These are phyloP conservation scores for Phoeniculus purpureus DNA, from an alignment of 2,797 vertebrate species.

Conservation along the genomic window DNA sequence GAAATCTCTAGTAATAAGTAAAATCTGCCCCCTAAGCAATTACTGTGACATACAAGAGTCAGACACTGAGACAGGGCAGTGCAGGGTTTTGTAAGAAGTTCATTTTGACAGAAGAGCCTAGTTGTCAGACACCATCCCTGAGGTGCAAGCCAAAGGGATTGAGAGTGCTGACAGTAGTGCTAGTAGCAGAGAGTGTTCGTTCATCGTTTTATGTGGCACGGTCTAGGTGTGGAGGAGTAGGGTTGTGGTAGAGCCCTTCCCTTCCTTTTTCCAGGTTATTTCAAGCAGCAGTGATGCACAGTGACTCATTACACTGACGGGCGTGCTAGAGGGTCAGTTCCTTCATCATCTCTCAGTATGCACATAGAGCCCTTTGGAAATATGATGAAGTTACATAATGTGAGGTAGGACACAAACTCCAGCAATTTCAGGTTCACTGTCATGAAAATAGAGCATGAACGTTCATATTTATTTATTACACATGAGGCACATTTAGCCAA, in stretches of 20 bases:
- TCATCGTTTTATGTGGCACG: not conserved
- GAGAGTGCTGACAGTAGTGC: fast-evolving
- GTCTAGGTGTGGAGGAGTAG: not conserved
- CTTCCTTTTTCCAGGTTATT: slow-evolving; percentile 10
- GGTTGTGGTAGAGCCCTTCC: not conserved
- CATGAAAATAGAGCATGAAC: not conserved
- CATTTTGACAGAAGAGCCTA: not conserved
- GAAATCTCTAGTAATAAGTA: not conserved
- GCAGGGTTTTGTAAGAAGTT: not conserved
- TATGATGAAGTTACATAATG: slow-evolving; percentile 26
- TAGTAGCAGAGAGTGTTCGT: not conserved
- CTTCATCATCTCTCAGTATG: slow-evolving; percentile 25
- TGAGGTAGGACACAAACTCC: not conserved
- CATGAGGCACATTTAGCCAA: not conserved
- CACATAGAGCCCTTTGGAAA: not conserved
- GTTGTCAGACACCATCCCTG: not conserved
- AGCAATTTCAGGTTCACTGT: slow-evolving; percentile 3
- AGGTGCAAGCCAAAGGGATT: not conserved
- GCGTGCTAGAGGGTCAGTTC: slow-evolving; percentile 3
- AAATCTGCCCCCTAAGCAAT: not conserved
- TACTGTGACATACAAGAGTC: not conserved
- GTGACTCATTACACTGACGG: slow-evolving; percentile 20
- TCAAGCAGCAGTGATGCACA: not conserved
- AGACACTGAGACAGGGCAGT: not conserved
- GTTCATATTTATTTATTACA: not conserved